Evolutionary conservation across 2,888 invertebrate species (phyloP), one percentile per base, ranked within the genome.

Genomic region (Heliconius aoede): DNA sequence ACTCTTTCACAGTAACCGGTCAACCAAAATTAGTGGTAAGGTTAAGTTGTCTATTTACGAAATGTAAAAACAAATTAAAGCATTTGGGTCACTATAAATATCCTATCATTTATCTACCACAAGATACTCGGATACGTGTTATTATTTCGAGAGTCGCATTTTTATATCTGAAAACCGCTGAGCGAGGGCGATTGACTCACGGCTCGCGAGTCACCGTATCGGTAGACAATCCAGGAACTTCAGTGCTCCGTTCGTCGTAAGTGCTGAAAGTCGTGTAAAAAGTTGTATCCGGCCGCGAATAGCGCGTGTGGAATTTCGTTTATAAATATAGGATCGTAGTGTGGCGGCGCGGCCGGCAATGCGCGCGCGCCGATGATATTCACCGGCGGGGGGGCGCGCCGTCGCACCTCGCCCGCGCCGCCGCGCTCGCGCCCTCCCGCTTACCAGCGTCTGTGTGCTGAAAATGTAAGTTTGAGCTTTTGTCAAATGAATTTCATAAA

Each of bases 201-300:
- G 87, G 87, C 55, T 55, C 55, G 13, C 58, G 58, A 58, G 24
- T 60, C 26, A 60, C 60, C 4, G 87, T 85, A 87, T 84, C 88
- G 89, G 85, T 87, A 93, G 93, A 92, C 92, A 88, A 88, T 87
- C 82, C 87, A 86, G 89, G 86, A 86, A 86, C 85, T 89, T 91
- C 94, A 94, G 94, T 94, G 89, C 89, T 91, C 89, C 89, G 92
- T 86, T 89, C 91, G 93, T 87, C 92, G 93, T 93, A 94, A 94
- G 94, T 94, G 93, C 91, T 84, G 94, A 92, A 90, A 93, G 93
- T 93, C 94, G 94, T 93, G 94, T 93, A 92, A 93, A 93, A 93
- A 93, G 93, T 91, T 91, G 92, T 93, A 94, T 92, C 93, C 93
- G 92, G 91, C 91, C 85, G 86, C 85, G 90, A 89, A 91, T 90